A percentile compares a stretch with the other conserved stretches of the same genome.
Conservation (phyloP, 2,797 vertebrate species). For the Lithobates pipiens region DNA sequence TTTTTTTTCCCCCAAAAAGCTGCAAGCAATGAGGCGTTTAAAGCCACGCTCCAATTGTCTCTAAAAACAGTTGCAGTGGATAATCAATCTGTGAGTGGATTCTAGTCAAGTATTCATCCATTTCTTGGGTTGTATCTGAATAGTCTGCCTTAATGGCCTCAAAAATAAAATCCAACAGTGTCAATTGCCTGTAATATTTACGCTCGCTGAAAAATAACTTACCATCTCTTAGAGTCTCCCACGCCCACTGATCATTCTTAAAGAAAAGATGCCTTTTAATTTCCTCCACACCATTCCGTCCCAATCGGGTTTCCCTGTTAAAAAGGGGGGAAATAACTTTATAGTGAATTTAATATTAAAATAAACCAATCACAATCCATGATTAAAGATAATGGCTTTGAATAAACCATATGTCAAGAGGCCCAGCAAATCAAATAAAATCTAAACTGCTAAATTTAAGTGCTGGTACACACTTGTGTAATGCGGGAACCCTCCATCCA, state of each 20-base stretch:
- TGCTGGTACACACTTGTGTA: too few species aligned
- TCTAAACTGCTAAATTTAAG: too few species aligned
- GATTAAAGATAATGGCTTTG: too few species aligned
- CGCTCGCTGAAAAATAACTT: slow-evolving; percentile 69
- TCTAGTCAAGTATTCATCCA: background rate
- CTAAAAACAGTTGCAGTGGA: background rate
- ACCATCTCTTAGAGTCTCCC: slow-evolving; percentile 97
- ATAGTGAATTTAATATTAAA: too few species aligned
- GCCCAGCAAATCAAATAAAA: too few species aligned
- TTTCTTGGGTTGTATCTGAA: background rate
- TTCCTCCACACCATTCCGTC: slow-evolving; percentile 94
- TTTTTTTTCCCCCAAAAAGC: too few species aligned
- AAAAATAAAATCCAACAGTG: background rate
- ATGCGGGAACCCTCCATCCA: too few species aligned
- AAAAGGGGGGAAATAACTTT: too few species aligned
- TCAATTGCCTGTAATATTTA: background rate
- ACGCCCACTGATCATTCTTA: slow-evolving; percentile 98
- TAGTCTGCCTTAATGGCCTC: too few species aligned
- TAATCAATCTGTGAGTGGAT: background rate
- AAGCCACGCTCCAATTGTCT: too few species aligned
- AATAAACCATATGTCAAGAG: too few species aligned
- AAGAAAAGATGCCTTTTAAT: slow-evolving; percentile 98
- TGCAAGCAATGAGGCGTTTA: background rate
- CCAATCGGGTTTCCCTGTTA: slow-evolving; percentile 91
- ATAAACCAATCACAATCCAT: too few species aligned